Conservation (phyloP, 2,888 invertebrate species). For the Mimas tiliae region DNA sequence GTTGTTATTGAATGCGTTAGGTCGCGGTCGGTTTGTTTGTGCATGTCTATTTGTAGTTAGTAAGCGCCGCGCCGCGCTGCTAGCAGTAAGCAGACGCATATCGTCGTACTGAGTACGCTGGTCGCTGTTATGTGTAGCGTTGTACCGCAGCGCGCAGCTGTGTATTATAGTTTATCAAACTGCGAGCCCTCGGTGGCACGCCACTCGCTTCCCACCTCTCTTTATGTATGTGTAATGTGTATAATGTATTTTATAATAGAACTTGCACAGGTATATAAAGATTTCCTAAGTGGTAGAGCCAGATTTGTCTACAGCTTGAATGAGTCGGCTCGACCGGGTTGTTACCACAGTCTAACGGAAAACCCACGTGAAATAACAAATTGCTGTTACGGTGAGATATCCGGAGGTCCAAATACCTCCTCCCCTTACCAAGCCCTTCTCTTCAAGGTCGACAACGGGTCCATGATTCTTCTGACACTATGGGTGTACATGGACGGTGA, state of each 20-base stretch:
- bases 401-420: too few relatives aligned
- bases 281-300: too few relatives aligned
- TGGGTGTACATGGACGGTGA: too few relatives aligned
- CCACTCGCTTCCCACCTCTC: neutral
- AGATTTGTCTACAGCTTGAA: too few relatives aligned
- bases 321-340: too few relatives aligned
- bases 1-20: neutral
- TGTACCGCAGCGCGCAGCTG: slow-evolving; percentile 16
- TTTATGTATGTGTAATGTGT: neutral
- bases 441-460: too few relatives aligned
- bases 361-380: too few relatives aligned
- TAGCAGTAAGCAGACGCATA: slow-evolving; percentile 24
- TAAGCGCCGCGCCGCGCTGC: neutral
- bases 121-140: too few relatives aligned
- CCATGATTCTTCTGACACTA: too few relatives aligned
- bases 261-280: neutral
- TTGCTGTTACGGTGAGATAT: too few relatives aligned
- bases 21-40: neutral
- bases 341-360: too few relatives aligned
- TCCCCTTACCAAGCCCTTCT: too few relatives aligned
- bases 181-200: neutral
- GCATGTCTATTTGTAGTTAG: slow-evolving; percentile 6
- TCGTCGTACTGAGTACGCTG: slow-evolving; percentile 25
- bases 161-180: slow-evolving; percentile 22
- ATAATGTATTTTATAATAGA: neutral